These are phyloP conservation scores for Nansenia antarctica DNA, from an alignment of 2,113 vertebrate genomes.

Conservation along the genomic window DNA sequence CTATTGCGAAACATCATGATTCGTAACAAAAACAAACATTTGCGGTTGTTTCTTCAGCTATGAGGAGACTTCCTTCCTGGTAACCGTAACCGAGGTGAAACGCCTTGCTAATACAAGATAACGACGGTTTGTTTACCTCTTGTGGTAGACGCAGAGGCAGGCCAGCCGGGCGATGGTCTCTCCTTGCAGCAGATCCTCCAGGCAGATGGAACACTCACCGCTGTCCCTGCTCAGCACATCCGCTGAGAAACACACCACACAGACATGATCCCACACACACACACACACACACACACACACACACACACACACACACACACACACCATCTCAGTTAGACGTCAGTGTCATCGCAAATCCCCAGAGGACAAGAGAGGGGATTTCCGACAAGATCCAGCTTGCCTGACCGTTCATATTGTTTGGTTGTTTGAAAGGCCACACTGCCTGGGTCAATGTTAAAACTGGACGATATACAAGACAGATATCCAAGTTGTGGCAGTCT, in stretches of 20 bases:
- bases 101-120: too few species aligned
- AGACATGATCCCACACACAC: too few species aligned
- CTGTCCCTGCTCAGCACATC: conserved; percentile 79
- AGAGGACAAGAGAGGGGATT: neutral
- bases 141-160: conserved; percentile 82
- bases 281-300: neutral
- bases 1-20: too few species aligned
- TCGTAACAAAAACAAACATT: too few species aligned
- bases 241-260: conserved; percentile 56
- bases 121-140: conserved; percentile 75
- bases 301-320: neutral
- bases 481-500: too few species aligned
- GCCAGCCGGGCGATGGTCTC: conserved; percentile 79
- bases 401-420: neutral
- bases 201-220: conserved; percentile 80
- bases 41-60: too few species aligned
- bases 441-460: neutral
- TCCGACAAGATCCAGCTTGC: neutral
- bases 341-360: neutral
- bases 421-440: neutral
- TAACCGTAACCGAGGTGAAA: too few species aligned
- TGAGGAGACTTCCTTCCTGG: too few species aligned
- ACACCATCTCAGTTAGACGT: neutral
- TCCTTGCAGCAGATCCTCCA: conserved; percentile 77
- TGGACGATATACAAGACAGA: too few species aligned